phyloP scores from a whole-genome alignment of 2,113 vertebrate genomes.

The Antechinus stuartii region DNA sequence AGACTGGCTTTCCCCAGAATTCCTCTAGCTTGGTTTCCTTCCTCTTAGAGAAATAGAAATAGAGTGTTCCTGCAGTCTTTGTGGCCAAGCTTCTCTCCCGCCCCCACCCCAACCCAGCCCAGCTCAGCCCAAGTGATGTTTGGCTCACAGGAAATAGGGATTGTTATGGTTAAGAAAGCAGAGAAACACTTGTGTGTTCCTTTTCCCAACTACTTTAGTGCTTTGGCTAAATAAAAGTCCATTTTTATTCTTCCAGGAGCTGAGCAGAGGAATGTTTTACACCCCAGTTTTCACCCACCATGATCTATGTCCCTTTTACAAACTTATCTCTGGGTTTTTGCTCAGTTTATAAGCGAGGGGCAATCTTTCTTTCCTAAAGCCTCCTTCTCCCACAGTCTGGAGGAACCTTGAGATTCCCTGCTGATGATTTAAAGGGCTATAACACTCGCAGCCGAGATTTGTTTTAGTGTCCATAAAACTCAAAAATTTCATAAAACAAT shows the following conservation, averaged over 20 bases:
- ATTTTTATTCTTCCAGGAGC: constrained; percentile 86
- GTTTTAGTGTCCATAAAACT: constrained; percentile 93
- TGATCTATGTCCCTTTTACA: constrained; percentile 91
- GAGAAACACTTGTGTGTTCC: constrained; percentile 70
- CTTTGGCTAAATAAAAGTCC: constrained; percentile 88
- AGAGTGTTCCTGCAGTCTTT: not conserved
- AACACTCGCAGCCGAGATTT: constrained; percentile 89
- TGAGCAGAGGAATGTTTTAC: constrained; percentile 86
- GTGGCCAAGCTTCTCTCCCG: not conserved
- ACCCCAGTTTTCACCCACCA: constrained; percentile 79
- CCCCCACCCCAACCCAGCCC: not conserved
- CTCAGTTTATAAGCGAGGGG: constrained; percentile 98
- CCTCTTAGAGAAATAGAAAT: not conserved
- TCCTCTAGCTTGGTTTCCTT: not conserved
- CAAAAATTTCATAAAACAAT: constrained; percentile 93
- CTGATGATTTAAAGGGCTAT: constrained; percentile 98
- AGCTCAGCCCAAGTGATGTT: not conserved
- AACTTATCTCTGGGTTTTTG: constrained; percentile 96
- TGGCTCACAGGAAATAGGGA: constrained; percentile 59
- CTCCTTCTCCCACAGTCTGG: constrained; percentile 97
- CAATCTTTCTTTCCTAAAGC: constrained; percentile 98
- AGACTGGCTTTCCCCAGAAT: not conserved
- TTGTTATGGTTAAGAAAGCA: constrained; percentile 71
- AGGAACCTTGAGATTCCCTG: constrained; percentile 99
- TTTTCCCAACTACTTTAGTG: constrained; percentile 75